Percentiles rank a stretch among this genome's conserved stretches.
Evolutionary conservation across 2,888 invertebrate genomes (phyloP).

Genomic region (Elegia similella): DNA sequence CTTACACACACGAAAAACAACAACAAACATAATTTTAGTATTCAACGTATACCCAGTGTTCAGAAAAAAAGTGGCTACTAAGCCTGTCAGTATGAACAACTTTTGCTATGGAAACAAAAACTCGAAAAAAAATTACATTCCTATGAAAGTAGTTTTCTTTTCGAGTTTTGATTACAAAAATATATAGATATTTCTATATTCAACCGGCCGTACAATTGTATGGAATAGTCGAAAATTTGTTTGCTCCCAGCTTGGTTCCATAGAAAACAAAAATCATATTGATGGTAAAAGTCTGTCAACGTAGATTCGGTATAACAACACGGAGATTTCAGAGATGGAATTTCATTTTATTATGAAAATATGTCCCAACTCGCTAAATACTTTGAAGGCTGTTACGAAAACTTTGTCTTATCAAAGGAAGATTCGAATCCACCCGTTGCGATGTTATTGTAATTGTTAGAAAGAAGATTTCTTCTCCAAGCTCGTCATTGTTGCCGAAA

Average conservation of each 20-base stretch:
- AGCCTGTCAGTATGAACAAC: too few species aligned
- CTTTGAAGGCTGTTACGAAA: constrained; percentile 4
- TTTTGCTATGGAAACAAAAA: too few species aligned
- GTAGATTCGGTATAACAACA: not conserved
- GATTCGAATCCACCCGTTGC: constrained; percentile 1
- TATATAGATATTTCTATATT: too few species aligned
- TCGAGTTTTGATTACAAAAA: too few species aligned
- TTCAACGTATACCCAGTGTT: too few species aligned
- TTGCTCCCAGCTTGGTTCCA: not conserved
- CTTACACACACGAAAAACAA: too few species aligned
- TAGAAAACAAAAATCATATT: not conserved
- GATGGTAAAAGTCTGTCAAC: not conserved
- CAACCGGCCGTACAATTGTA: too few species aligned
- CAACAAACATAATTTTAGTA: too few species aligned
- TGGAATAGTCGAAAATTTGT: too few species aligned
- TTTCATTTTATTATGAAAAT: constrained; percentile 8
- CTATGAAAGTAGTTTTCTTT: too few species aligned
- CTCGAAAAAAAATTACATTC: too few species aligned
- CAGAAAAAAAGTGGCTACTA: too few species aligned
- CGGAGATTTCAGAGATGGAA: not conserved
- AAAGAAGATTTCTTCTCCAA: not conserved
- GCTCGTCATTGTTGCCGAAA: not conserved
- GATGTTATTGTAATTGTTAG: constrained; percentile 6
- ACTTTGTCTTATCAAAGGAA: constrained; percentile 7
- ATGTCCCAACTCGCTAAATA: constrained; percentile 10